phyloP scores from a whole-genome alignment of 1,140 invertebrate species.

The Euura saliciscinereae region DNA sequence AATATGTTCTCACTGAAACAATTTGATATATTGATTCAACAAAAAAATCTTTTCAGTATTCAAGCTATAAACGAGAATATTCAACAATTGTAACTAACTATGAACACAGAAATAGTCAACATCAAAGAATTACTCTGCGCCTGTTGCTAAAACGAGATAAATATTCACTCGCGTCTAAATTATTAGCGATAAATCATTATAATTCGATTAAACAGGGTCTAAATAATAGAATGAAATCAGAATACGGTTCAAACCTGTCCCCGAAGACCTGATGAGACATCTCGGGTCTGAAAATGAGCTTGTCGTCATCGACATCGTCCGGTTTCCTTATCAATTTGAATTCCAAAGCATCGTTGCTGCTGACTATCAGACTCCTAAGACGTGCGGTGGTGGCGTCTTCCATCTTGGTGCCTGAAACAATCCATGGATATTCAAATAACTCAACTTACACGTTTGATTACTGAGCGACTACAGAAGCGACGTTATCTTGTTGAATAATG shows the following conservation, averaged over 20 bases:
- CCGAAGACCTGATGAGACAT: slow-evolving; percentile 96
- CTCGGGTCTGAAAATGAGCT: slow-evolving; percentile 77
- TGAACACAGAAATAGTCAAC: too few relatives aligned
- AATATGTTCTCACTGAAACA: slow-evolving; percentile 84
- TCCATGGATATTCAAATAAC: too few relatives aligned
- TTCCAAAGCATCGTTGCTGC: slow-evolving; percentile 76
- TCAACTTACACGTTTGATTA: too few relatives aligned
- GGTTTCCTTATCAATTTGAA: slow-evolving; percentile 76
- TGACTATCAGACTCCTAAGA: slow-evolving; percentile 67
- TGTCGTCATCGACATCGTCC: slow-evolving; percentile 75
- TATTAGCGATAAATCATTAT: too few relatives aligned
- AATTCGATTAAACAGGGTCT: too few relatives aligned
- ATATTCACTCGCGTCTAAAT: too few relatives aligned
- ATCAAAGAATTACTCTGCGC: too few relatives aligned
- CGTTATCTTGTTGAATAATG: too few relatives aligned
- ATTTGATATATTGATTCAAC: slow-evolving; percentile 24
- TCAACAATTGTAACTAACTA: too few relatives aligned
- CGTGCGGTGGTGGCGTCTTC: slow-evolving; percentile 57
- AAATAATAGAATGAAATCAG: too few relatives aligned
- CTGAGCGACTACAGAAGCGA: too few relatives aligned
- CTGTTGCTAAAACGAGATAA: too few relatives aligned
- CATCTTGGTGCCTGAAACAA: slow-evolving; percentile 40
- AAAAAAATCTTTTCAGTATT: slow-evolving; percentile 24
- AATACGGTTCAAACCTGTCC: slow-evolving; percentile 64
- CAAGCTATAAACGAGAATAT: not conserved